Conservation (phyloP, 2,113 vertebrate genomes). For the Microtus pennsylvanicus region DNA sequence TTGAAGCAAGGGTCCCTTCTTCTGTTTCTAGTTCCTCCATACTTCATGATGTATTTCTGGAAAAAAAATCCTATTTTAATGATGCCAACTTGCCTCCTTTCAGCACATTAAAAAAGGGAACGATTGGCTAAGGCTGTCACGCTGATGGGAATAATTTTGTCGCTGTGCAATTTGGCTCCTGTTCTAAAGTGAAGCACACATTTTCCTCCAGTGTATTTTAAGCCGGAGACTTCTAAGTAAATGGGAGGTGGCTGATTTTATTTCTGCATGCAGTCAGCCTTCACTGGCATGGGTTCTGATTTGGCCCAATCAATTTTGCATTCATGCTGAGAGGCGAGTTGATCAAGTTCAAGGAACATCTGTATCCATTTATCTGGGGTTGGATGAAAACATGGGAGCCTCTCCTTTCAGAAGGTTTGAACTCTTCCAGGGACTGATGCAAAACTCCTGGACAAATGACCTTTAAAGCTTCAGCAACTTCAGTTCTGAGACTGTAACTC, state of each 20-base stretch:
- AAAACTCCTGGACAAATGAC: neutral
- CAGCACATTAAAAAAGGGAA: constrained; percentile 72
- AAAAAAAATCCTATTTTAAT: constrained; percentile 65
- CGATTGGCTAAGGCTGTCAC: constrained; percentile 59
- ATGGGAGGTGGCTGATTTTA: constrained; percentile 77
- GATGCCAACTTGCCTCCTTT: constrained; percentile 75
- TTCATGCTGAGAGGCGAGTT: constrained; percentile 69
- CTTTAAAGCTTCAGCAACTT: neutral
- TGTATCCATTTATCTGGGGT: constrained; percentile 64
- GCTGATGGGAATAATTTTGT: constrained; percentile 75
- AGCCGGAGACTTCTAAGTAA: constrained; percentile 74
- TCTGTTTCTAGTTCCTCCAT: constrained; percentile 63
- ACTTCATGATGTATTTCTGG: constrained; percentile 67
- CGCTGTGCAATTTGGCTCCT: constrained; percentile 78
- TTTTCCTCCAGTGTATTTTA: constrained; percentile 69
- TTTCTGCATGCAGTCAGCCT: constrained; percentile 71
- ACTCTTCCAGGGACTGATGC: neutral
- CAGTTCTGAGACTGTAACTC: neutral
- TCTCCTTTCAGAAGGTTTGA: neutral
- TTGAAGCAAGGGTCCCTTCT: constrained; percentile 32
- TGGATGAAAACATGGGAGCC: constrained; percentile 30
- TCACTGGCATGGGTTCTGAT: constrained; percentile 68
- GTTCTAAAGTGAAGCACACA: constrained; percentile 66
- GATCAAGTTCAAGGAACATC: constrained; percentile 74
- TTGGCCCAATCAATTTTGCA: constrained; percentile 80